phyloP scores from a whole-genome alignment of 1,140 invertebrate species.

The Pachypsylla venusta region DNA sequence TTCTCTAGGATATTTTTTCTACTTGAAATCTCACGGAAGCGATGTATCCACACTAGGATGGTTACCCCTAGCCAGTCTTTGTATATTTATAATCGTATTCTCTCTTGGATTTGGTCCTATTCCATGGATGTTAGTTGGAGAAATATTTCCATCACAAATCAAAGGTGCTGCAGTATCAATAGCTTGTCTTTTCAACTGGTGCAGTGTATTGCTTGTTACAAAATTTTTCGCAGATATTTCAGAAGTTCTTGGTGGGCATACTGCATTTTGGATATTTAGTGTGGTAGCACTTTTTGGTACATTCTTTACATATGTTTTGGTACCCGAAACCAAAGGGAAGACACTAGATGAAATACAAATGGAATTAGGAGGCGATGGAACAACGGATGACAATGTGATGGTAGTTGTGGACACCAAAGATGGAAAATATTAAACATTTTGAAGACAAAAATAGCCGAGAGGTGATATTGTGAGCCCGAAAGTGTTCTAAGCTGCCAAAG shows the following conservation, averaged over 20 bases:
- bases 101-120: constrained; percentile 56
- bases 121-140: constrained; percentile 63
- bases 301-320: constrained; percentile 55
- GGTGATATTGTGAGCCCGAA: too few relatives aligned
- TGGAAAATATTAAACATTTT: neutral
- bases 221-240: constrained; percentile 53
- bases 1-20: constrained; percentile 46
- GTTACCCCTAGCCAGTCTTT: constrained; percentile 31
- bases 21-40: constrained; percentile 33
- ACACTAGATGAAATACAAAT: constrained; percentile 65
- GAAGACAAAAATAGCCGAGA: too few relatives aligned
- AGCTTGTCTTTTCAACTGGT: constrained; percentile 60
- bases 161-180: constrained; percentile 60
- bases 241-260: constrained; percentile 37
- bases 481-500: too few relatives aligned
- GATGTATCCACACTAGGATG: constrained; percentile 29
- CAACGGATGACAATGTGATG: neutral
- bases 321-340: constrained; percentile 85
- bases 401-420: constrained; percentile 3
- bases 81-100: constrained; percentile 17
- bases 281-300: constrained; percentile 49
- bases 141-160: constrained; percentile 54
- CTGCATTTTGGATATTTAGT: constrained; percentile 68
- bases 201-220: constrained; percentile 63
- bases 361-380: constrained; percentile 33